These are phyloP conservation scores for Anoplolepis gracilipes DNA, from an alignment of 1,140 invertebrate species.

Conservation along the genomic window DNA sequence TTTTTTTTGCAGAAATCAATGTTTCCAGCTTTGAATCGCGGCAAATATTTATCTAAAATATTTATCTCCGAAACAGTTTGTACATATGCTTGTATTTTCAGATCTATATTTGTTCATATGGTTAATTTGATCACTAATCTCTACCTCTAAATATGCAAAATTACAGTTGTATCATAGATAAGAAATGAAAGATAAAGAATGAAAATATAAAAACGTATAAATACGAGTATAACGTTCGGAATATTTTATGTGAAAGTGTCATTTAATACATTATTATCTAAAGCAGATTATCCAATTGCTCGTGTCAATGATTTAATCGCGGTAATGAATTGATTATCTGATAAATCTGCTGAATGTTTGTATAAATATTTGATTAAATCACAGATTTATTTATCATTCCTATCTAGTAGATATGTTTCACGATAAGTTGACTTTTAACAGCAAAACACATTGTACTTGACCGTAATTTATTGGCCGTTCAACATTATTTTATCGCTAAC, in stretches of 20 bases:
- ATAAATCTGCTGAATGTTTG: neutral
- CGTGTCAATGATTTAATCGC: too few species aligned
- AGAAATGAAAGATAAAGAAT: neutral
- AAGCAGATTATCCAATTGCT: neutral
- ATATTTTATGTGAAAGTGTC: neutral
- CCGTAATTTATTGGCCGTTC: neutral
- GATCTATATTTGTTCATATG: slow-evolving; percentile 12
- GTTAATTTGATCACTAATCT: neutral
- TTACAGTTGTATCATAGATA: neutral
- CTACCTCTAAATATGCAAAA: neutral
- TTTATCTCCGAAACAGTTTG: neutral
- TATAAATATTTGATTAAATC: neutral
- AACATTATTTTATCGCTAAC: neutral
- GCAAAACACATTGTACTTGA: neutral
- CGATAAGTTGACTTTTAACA: neutral
- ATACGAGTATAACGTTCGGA: neutral
- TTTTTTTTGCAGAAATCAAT: neutral
- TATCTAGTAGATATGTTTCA: neutral
- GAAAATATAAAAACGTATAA: neutral
- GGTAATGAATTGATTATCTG: neutral
- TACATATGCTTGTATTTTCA: neutral
- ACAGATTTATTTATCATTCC: neutral
- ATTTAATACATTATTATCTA: neutral
- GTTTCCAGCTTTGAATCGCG: neutral
- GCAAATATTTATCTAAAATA: neutral